Percentiles rank a stretch among this genome's conserved stretches.
Conservation (phyloP, 2,113 vertebrate genomes). For the Natator depressus region DNA sequence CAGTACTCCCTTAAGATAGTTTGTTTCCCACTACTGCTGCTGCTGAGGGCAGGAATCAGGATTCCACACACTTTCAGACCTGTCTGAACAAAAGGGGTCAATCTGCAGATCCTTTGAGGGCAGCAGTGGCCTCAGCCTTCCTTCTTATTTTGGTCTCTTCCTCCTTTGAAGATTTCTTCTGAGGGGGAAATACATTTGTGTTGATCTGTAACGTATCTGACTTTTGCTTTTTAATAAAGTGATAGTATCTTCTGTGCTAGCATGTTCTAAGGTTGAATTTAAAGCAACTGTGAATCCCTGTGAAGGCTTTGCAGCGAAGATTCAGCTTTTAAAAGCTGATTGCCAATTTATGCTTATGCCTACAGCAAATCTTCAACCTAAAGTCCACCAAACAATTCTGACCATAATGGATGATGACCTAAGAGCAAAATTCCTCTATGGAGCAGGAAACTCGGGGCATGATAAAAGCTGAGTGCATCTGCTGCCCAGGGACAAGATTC, state of each 20-base stretch:
- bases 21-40: neutral
- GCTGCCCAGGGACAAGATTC: neutral
- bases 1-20: neutral
- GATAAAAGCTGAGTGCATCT: neutral
- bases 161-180: neutral
- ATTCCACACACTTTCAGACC: neutral
- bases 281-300: neutral
- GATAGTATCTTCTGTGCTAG: neutral
- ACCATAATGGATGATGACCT: fast-evolving
- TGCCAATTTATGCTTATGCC: neutral
- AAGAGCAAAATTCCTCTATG: neutral
- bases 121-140: neutral
- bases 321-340: neutral
- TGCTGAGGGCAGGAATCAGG: constrained; percentile 22
- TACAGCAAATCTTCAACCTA: neutral
- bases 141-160: neutral
- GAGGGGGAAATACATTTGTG: neutral
- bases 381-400: neutral
- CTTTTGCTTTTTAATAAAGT: constrained; percentile 38
- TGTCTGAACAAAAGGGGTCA: neutral
- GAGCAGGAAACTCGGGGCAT: neutral
- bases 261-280: neutral
- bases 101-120: neutral
- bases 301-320: neutral
- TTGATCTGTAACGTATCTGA: neutral